Conservation (phyloP, 2,888 invertebrate species). For the Acronicta alni region DNA sequence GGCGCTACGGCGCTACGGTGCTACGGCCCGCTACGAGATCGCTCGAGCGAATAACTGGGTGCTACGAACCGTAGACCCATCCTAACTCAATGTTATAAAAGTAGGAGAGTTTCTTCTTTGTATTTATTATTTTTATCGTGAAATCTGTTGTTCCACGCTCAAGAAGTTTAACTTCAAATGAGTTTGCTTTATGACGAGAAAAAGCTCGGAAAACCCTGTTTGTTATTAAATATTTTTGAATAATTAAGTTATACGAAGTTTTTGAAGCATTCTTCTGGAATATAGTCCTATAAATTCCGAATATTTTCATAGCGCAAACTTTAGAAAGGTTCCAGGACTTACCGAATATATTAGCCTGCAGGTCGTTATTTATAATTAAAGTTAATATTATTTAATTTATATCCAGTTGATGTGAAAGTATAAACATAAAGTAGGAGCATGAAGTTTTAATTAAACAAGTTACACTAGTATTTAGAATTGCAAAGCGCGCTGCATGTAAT, state of each 20-base stretch:
- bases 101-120: conserved; percentile 38
- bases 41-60: conserved; percentile 56
- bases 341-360: conserved; percentile 45
- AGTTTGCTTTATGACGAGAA: conserved; percentile 39
- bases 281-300: conserved; percentile 24
- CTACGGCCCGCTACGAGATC: conserved; percentile 53
- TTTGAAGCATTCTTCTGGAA: conserved; percentile 21
- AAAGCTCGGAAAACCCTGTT: conserved; percentile 25
- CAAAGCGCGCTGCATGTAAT: conserved; percentile 47
- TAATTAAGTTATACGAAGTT: conserved; percentile 37
- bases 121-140: conserved; percentile 50
- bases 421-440: conserved; percentile 43
- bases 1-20: conserved; percentile 42
- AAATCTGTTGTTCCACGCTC: conserved; percentile 43
- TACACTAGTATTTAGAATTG: conserved; percentile 59
- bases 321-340: conserved; percentile 20
- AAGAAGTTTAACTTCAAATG: conserved; percentile 45
- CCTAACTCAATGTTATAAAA: conserved; percentile 25
- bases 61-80: conserved; percentile 54
- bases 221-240: conserved; percentile 42
- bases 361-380: conserved; percentile 50
- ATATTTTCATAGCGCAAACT: conserved; percentile 6
- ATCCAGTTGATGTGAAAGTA: conserved; percentile 44
- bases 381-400: conserved; percentile 36
- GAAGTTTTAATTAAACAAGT: conserved; percentile 68